These are phyloP conservation scores for Machaerirhynchus nigripectus DNA, from an alignment of 2,113 vertebrate species.

Conservation along the genomic window DNA sequence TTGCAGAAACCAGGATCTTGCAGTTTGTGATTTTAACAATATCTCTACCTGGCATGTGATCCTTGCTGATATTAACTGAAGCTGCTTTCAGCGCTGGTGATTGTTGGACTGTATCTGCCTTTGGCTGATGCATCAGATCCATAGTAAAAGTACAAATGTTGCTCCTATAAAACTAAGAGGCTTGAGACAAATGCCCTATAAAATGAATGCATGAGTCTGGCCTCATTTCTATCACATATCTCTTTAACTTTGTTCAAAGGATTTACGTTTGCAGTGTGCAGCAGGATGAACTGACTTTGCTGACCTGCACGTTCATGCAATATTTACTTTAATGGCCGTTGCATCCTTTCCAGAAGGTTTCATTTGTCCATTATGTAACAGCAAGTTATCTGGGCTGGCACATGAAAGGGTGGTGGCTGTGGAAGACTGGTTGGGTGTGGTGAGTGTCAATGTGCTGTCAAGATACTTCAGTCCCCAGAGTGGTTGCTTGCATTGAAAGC, in stretches of 20 bases:
- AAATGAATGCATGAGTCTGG: neutral
- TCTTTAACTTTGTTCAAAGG: neutral
- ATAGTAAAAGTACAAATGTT: neutral
- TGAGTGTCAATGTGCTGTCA: neutral
- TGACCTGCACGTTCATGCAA: neutral
- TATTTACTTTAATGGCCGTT: neutral
- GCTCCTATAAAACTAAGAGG: neutral
- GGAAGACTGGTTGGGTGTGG: neutral
- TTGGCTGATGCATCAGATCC: neutral
- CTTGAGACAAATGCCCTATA: neutral
- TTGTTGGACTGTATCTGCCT: neutral
- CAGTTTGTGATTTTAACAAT: neutral
- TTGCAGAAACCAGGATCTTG: neutral
- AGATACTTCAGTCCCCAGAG: slow-evolving; percentile 26
- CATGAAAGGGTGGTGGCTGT: neutral
- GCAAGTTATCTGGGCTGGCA: neutral
- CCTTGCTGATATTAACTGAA: neutral
- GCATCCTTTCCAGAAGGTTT: neutral
- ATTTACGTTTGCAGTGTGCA: neutral
- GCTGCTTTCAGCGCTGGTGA: neutral
- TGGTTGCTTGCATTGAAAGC: neutral
- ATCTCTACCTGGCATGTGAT: neutral
- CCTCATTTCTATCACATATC: neutral
- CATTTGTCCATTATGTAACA: neutral
- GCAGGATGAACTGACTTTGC: neutral